These are phyloP conservation scores for Entomobrya multifasciata DNA, from an alignment of 2,888 invertebrate genomes.

Conservation along the genomic window DNA sequence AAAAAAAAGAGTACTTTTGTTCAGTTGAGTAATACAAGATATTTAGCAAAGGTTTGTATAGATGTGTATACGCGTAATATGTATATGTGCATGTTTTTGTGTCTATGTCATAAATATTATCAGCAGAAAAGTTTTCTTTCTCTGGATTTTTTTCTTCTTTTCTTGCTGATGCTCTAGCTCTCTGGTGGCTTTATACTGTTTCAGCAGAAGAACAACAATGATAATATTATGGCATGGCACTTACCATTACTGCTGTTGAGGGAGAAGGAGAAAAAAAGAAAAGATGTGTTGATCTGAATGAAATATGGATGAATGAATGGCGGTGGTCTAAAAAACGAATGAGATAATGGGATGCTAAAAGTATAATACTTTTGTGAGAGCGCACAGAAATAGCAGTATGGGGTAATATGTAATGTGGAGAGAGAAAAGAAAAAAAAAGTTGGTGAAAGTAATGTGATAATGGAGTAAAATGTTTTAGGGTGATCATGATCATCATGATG, in stretches of 20 bases:
- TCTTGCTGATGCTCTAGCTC: conserved; percentile 22
- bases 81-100: conserved; percentile 19
- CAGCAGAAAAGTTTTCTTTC: conserved; percentile 32
- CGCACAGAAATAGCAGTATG: not conserved
- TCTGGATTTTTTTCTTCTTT: not conserved
- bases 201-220: conserved; percentile 37
- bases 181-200: conserved; percentile 1
- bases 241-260: conserved; percentile 44
- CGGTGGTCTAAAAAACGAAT: conserved; percentile 60
- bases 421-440: conserved; percentile 26
- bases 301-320: conserved; percentile 69
- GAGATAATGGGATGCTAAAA: conserved; percentile 73
- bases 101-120: conserved; percentile 60
- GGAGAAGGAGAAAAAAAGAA: conserved; percentile 34
- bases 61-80: not conserved
- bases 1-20: conserved; percentile 16
- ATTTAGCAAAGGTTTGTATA: not conserved
- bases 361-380: conserved; percentile 35
- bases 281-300: conserved; percentile 70
- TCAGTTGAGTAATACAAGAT: conserved; percentile 21
- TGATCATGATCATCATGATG: conserved; percentile 11
- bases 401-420: not conserved
- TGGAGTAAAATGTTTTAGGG: conserved; percentile 69
- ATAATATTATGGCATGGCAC: conserved; percentile 35
- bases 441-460: conserved; percentile 72